Conservation (phyloP, 2,113 vertebrate genomes). For the Entomyzon cyanotis region DNA sequence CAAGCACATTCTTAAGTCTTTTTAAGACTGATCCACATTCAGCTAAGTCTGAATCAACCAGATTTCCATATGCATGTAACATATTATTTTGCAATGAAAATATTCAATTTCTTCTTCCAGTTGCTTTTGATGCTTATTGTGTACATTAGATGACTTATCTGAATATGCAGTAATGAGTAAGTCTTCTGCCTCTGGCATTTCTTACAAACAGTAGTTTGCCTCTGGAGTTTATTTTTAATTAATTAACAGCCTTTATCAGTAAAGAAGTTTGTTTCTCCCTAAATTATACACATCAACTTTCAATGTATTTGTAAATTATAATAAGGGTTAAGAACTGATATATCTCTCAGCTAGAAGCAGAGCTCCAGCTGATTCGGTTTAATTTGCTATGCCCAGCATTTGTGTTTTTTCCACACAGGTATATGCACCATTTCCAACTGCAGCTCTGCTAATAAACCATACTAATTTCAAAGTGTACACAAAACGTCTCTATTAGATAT, state of each 20-base stretch:
- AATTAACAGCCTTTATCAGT: not conserved
- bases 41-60: conserved; percentile 2
- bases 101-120: not conserved
- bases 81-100: conserved; percentile 47
- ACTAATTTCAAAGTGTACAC: not conserved
- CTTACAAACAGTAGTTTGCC: not conserved
- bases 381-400: not conserved
- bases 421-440: not conserved
- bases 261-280: not conserved
- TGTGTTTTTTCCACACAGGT: not conserved
- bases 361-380: not conserved
- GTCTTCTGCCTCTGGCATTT: not conserved
- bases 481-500: not conserved
- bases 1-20: not conserved
- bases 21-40: not conserved
- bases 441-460: not conserved
- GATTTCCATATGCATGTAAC: conserved; percentile 2
- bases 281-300: not conserved
- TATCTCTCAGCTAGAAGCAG: not conserved
- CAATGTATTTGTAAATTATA: not conserved
- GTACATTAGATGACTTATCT: conserved; percentile 28
- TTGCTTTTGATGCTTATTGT: conserved; percentile 20
- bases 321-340: not conserved
- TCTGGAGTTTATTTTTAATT: not conserved
- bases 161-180: conserved; percentile 12